phyloP scores from a whole-genome alignment of 2,797 vertebrate genomes.

The Pipistrellus pygmaeus region DNA sequence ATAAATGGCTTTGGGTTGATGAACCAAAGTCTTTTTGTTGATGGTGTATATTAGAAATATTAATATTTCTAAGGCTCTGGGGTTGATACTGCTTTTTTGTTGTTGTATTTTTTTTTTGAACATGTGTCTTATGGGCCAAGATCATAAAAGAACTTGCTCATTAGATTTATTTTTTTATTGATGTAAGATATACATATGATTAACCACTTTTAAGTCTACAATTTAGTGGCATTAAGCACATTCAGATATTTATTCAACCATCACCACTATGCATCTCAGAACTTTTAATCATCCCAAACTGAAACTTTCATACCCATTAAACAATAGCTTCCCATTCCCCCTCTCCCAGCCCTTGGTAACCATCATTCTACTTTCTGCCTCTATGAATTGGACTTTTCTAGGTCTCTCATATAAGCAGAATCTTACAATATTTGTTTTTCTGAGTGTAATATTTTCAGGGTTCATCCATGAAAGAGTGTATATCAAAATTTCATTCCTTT shows the following conservation, averaged over 20 bases:
- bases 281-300: neutral
- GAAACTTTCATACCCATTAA: neutral
- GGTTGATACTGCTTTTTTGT: neutral
- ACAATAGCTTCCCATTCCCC: neutral
- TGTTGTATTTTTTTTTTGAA: conserved; percentile 24
- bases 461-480: neutral
- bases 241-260: neutral
- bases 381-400: neutral
- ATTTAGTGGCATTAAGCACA: neutral
- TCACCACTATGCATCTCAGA: neutral
- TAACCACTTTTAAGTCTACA: neutral
- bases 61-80: neutral
- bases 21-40: neutral
- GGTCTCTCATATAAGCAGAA: neutral
- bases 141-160: conserved; percentile 56
- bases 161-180: conserved; percentile 30
- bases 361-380: neutral
- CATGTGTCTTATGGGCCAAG: conserved; percentile 25
- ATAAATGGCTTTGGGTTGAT: neutral
- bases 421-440: neutral
- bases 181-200: neutral
- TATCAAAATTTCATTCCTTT: neutral
- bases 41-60: conserved; percentile 13
- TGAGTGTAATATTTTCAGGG: neutral
- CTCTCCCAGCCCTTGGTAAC: neutral